phyloP scores from a whole-genome alignment of 2,113 vertebrate species.

The Ginglymostoma cirratum region DNA sequence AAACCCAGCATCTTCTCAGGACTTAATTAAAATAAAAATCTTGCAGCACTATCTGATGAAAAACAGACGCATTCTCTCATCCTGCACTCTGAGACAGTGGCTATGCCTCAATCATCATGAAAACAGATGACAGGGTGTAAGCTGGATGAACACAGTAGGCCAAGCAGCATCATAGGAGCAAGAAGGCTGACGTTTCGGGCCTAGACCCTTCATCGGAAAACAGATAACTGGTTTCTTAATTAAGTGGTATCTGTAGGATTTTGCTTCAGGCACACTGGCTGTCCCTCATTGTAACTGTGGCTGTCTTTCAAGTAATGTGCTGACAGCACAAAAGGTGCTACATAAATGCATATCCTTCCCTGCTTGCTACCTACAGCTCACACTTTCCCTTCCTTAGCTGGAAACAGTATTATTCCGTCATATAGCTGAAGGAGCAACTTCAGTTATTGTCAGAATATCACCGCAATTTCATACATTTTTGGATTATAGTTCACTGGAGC shows the following conservation, averaged over 20 bases:
- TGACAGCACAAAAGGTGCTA: not conserved
- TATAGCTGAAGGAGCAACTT: not conserved
- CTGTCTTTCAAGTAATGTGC: not conserved
- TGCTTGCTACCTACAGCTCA: not conserved
- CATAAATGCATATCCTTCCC: not conserved
- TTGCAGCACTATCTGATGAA: not conserved
- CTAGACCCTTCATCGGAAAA: no score
- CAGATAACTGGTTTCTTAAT: not conserved
- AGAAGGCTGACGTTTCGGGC: no score
- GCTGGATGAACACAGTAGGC: no score
- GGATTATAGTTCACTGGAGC: not conserved
- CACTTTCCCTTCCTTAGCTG: not conserved
- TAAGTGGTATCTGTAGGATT: not conserved
- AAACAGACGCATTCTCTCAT: not conserved
- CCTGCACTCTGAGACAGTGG: not conserved
- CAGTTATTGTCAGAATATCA: not conserved
- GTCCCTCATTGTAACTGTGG: not conserved
- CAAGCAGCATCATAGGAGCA: no score
- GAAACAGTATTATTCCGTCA: not conserved
- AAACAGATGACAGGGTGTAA: not conserved
- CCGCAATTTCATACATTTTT: not conserved
- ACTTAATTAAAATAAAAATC: not conserved
- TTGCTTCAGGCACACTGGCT: not conserved
- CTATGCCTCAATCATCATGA: not conserved
- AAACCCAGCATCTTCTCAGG: not conserved